These are phyloP conservation scores for Oscheius myriophilus DNA, from an alignment of 2,888 invertebrate species.

Conservation along the genomic window DNA sequence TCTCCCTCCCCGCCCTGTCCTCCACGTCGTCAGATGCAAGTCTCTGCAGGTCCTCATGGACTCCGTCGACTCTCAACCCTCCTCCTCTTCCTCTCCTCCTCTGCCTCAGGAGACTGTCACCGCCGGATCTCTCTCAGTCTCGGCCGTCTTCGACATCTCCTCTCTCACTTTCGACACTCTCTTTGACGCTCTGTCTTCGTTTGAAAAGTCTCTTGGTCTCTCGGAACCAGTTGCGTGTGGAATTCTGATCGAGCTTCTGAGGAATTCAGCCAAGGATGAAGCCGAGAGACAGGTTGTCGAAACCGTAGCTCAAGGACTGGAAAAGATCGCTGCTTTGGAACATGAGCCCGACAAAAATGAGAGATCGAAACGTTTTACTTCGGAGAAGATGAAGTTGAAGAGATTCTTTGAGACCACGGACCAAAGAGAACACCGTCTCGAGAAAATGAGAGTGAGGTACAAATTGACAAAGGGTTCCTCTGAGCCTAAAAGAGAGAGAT, in stretches of 20 bases:
- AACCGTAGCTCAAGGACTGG: conserved; percentile 14
- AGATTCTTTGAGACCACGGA: conserved; percentile 31
- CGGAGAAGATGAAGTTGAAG: conserved; percentile 33
- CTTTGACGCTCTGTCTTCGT: conserved; percentile 22
- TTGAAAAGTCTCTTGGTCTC: conserved; percentile 24
- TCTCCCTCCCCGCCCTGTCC: conserved; percentile 2
- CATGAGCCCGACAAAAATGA: conserved; percentile 25
- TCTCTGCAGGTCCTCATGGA: conserved; percentile 1
- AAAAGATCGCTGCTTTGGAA: conserved; percentile 13
- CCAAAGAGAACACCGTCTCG: conserved; percentile 29
- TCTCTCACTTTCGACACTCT: conserved; percentile 18
- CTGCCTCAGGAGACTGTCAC: not conserved
- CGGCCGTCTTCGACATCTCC: conserved; percentile 12
- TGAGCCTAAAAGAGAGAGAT: not conserved
- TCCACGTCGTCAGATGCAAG: not conserved
- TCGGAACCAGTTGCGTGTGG: conserved; percentile 14
- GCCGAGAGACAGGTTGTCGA: conserved; percentile 6
- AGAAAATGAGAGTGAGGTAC: conserved; percentile 32
- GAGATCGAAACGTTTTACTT: conserved; percentile 14
- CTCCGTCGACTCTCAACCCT: not conserved
- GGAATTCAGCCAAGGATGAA: conserved; percentile 14
- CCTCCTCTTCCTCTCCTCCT: not conserved
- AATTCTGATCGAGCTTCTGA: conserved; percentile 9
- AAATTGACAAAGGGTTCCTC: not conserved
- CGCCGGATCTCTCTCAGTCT: not conserved